Evolutionary conservation across 2,113 vertebrate genomes (phyloP).

Genomic region (Cynoglossus semilaevis): DNA sequence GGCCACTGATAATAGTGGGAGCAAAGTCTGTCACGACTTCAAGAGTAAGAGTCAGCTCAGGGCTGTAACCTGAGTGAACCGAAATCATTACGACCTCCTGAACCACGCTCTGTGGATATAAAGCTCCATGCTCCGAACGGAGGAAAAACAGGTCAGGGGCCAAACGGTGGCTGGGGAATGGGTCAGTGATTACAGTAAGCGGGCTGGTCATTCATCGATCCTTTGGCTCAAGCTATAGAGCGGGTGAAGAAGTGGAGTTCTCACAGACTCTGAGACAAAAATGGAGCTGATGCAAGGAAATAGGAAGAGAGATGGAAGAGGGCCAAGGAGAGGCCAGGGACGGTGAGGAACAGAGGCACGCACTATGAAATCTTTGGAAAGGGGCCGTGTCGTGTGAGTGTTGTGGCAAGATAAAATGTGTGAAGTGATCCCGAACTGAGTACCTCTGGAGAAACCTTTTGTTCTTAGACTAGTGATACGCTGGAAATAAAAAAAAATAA

Average conservation of each 20-base stretch:
- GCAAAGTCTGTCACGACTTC: constrained; percentile 35
- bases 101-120: constrained; percentile 56
- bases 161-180: constrained; percentile 71
- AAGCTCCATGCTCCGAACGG: constrained; percentile 45
- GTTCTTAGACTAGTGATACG: constrained; percentile 7
- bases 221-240: constrained; percentile 36
- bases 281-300: constrained; percentile 68
- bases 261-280: constrained; percentile 57
- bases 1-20: constrained; percentile 24
- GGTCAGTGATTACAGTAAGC: constrained; percentile 79
- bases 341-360: constrained; percentile 35
- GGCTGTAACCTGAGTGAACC: constrained; percentile 55
- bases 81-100: constrained; percentile 65
- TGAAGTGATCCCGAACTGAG: constrained; percentile 50
- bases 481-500: not conserved
- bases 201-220: constrained; percentile 72
- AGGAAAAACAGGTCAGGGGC: constrained; percentile 63
- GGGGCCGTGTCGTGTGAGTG: constrained; percentile 50
- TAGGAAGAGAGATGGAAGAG: constrained; percentile 30
- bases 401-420: constrained; percentile 31
- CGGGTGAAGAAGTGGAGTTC: constrained; percentile 39
- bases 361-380: constrained; percentile 52
- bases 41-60: constrained; percentile 33
- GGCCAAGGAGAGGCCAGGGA: constrained; percentile 71
- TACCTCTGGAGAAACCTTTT: constrained; percentile 31